Evolutionary conservation across 2,888 invertebrate species (phyloP), one percentile per base, ranked within the genome.

Genomic region (Temnothorax unifasciatus): DNA sequence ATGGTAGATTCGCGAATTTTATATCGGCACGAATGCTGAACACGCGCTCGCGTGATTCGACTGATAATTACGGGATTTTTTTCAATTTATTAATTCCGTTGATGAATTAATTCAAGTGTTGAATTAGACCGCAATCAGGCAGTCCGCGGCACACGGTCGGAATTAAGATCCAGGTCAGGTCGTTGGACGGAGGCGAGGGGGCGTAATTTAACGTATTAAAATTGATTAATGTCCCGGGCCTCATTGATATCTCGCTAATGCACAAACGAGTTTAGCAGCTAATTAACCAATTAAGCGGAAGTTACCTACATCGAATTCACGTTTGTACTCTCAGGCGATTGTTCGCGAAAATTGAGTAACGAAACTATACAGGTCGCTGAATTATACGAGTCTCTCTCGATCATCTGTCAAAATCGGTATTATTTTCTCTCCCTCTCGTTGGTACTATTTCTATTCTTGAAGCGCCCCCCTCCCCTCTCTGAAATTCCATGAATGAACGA

Each of bases 71-170:
- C 86, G 88, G 11, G 18, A 91, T 93, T 93, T 29, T 29, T 29
- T 29, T 29, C 29, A 29, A 29, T 29, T 29, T 92, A 92, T 93
- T 92, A 93, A 92, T 90, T 90, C 87, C 89, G 84, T 89, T 87
- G 90, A 90, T 88, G 89, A 92, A 93, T 92, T 92, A 93, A 93
- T 93, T 93, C 91, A 93, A 92, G 89, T 92, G 89, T 90, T 93
- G 92, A 93, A 93, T 93, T 93, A 92, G 89, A 90, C 89, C 86
- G 92, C 92, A 93, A 93, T 93, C 93, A 91, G 91, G 90, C 90
- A 86, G 91, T 91, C 89, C 90, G 89, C 79, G n/a, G 86, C 86
- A 81, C 84, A 85, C 68, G 83, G 86, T 86, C 87, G 84, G 88
- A 91, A 90, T 90, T 86, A 91, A 91, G 85, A 82, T 63, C 86